Evolutionary conservation across 2,888 invertebrate species (phyloP), one percentile per base, ranked within the genome.

Genomic region (Hedya salicella): DNA sequence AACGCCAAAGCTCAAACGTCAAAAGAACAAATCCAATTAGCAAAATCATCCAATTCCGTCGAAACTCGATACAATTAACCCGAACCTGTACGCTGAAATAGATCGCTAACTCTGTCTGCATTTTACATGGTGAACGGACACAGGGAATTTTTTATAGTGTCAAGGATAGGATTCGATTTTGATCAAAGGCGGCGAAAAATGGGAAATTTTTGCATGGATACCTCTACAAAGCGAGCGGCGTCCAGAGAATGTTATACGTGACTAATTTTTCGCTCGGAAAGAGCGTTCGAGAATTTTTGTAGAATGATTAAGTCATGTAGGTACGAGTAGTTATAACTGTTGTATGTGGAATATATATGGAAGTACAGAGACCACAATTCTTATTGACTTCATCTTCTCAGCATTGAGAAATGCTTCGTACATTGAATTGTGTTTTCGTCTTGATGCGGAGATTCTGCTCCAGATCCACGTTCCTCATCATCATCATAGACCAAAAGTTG

Each of bases 91-190:
- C 13, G 9, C 39, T 36, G 62, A 16, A 50, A 42, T 62, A 44
- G 44, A 62, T 52, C 14, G 36, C 46, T 48, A 61, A 42, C 52
- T 16, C 42, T 25, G 61, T 25, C 42, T 52, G 52, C 44, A 52
- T 62, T 62, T 48, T 39, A 17, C 25, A 61, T 39, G 25, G 25
- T 9, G 39, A 49, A 2, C 30, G n/a, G 40, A 52, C 62, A 48
- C 16, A 46, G 39, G 25, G 39, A 46, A n/a, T 46, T 62, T 62
- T 62, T 46, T 32, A 36, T 19, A 62, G 53, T 62, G 42, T 62
- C 54, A 54, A 54, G 39, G 62, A 62, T 54, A 54, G 39, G 62
- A 62, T 54, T 62, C 48, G 46, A 62, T 54, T 62, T 62, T 48
- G 53, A 46, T 54, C 54, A 62, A 62, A 62, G 62, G 62, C 42